Evolutionary conservation across 2,113 vertebrate species (phyloP).

Genomic region (Euleptes europaea): DNA sequence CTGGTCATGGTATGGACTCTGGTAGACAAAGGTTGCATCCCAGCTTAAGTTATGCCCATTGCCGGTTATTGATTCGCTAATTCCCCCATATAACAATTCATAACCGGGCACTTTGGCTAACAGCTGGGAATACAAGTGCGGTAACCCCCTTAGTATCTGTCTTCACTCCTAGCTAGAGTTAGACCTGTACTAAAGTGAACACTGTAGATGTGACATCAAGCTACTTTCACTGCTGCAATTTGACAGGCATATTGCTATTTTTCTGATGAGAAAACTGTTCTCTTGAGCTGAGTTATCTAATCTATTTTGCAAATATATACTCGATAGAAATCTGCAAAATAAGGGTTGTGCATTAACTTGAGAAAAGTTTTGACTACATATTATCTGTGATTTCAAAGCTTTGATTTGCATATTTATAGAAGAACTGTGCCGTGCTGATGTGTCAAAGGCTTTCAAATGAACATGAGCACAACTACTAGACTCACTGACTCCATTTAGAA

Average conservation of each 20-base stretch:
- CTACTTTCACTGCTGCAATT: neutral
- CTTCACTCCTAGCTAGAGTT: neutral
- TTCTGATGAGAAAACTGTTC: conserved; percentile 45
- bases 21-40: too few species aligned
- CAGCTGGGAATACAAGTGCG: too few species aligned
- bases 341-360: conserved; percentile 64
- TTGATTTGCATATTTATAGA: conserved; percentile 71
- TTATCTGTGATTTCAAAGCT: conserved; percentile 65
- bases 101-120: too few species aligned
- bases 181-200: neutral
- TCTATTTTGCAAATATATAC: conserved; percentile 70
- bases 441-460: conserved; percentile 65
- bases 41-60: too few species aligned
- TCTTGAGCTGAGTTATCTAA: conserved; percentile 45
- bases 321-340: conserved; percentile 69
- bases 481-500: conserved; percentile 47
- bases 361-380: conserved; percentile 69
- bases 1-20: too few species aligned
- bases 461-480: conserved; percentile 32
- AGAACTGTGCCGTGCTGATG: conserved; percentile 55
- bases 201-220: neutral
- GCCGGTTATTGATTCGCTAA: too few species aligned
- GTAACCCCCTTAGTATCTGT: neutral
- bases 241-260: conserved; percentile 16
- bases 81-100: too few species aligned